These are phyloP conservation scores for Pantherophis vulpinus DNA, from an alignment of 2,797 vertebrate species.

Conservation along the genomic window DNA sequence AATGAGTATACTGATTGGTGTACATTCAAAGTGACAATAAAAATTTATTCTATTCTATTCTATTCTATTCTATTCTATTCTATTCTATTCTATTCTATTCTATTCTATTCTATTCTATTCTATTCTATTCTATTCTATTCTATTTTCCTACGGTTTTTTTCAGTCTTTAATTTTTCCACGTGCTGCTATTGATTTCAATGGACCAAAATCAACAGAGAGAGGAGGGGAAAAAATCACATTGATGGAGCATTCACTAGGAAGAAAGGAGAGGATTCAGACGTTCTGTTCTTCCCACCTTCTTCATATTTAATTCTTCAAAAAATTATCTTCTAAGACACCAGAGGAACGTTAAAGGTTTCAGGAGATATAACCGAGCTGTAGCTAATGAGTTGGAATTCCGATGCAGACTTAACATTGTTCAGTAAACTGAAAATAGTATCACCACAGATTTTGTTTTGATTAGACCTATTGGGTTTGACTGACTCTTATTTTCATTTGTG, in stretches of 20 bases:
- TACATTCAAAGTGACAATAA: too few relatives aligned
- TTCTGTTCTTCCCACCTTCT: neutral
- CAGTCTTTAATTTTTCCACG: neutral
- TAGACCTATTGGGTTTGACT: neutral
- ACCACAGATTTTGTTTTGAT: neutral
- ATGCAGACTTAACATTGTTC: neutral
- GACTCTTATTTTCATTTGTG: neutral
- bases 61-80: too few relatives aligned
- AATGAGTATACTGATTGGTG: neutral
- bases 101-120: too few relatives aligned
- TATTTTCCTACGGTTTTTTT: neutral
- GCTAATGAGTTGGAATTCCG: neutral
- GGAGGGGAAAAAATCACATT: neutral
- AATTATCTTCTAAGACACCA: neutral
- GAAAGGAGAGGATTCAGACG: neutral
- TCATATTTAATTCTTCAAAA: neutral
- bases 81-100: too few relatives aligned
- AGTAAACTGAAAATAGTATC: neutral
- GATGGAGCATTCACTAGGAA: neutral
- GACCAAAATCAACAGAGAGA: neutral
- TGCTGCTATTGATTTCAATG: neutral
- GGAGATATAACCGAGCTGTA: neutral
- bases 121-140: too few relatives aligned
- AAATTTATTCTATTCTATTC: too few relatives aligned
- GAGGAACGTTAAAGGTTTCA: neutral